Conservation (phyloP, 2,113 vertebrate genomes). For the Nyctereutes procyonoides region DNA sequence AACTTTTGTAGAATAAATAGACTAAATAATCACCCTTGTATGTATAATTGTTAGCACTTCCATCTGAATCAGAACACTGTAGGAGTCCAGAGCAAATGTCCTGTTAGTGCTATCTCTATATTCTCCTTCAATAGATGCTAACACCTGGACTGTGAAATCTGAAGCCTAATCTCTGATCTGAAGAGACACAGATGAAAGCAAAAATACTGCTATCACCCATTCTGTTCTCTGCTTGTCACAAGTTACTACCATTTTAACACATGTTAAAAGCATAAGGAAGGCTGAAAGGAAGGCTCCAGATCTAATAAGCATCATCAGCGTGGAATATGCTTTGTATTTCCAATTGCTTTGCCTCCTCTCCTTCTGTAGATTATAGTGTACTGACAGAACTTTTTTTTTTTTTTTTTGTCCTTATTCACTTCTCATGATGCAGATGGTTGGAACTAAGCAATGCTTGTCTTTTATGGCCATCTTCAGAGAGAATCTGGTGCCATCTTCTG, state of each 20-base stretch:
- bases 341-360: not conserved
- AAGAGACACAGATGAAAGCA: not conserved
- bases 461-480: conserved; percentile 37
- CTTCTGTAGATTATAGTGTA: not conserved
- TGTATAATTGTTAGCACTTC: not conserved
- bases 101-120: not conserved
- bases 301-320: not conserved
- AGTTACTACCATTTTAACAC: conserved; percentile 12
- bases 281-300: not conserved
- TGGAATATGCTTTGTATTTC: not conserved
- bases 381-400: not conserved
- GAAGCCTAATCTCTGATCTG: conserved; percentile 23
- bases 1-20: not conserved
- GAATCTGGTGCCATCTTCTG: not conserved
- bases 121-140: not conserved
- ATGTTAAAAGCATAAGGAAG: not conserved
- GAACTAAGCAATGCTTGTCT: not conserved
- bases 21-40: not conserved
- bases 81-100: not conserved
- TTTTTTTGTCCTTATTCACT: not conserved
- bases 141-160: not conserved
- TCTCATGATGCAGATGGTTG: not conserved
- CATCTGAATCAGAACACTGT: not conserved
- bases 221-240: not conserved
- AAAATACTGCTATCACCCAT: not conserved